These are phyloP conservation scores for Corythornis cristatus DNA, from an alignment of 2,113 vertebrate species.

Conservation along the genomic window DNA sequence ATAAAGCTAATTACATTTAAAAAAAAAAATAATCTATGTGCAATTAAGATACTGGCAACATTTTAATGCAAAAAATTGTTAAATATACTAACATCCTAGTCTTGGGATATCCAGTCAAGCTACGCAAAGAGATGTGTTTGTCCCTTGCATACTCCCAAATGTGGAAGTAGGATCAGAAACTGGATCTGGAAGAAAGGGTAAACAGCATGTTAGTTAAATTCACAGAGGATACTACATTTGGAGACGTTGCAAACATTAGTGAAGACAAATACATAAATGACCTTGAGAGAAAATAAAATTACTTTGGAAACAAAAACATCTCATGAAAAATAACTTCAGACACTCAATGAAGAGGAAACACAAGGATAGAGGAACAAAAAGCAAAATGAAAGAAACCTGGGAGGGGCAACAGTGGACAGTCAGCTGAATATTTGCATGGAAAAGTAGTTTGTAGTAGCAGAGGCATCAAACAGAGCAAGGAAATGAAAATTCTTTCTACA, in stretches of 20 bases:
- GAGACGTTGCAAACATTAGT: constrained; percentile 68
- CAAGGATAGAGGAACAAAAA: neutral
- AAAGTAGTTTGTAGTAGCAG: constrained; percentile 35
- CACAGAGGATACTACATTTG: constrained; percentile 49
- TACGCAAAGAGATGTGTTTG: constrained; percentile 75
- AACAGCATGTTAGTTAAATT: constrained; percentile 75
- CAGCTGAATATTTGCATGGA: constrained; percentile 11
- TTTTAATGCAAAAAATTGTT: constrained; percentile 70
- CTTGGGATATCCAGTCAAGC: constrained; percentile 77
- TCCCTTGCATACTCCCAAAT: constrained; percentile 78
- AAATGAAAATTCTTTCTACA: constrained; percentile 51
- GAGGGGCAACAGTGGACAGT: constrained; percentile 13
- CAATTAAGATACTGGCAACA: constrained; percentile 69
- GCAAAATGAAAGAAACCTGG: constrained; percentile 15
- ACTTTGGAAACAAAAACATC: neutral
- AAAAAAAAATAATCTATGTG: constrained; percentile 39
- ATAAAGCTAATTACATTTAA: constrained; percentile 55
- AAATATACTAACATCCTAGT: constrained; percentile 78
- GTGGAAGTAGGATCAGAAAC: constrained; percentile 78
- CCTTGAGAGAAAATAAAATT: constrained; percentile 36
- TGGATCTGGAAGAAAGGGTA: constrained; percentile 78
- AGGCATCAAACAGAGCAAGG: constrained; percentile 50
- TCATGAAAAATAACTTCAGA: constrained; percentile 8
- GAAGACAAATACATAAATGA: constrained; percentile 54
- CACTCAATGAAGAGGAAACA: neutral